phyloP scores from a whole-genome alignment of 2,797 vertebrate genomes.

The Eulemur coronatus region DNA sequence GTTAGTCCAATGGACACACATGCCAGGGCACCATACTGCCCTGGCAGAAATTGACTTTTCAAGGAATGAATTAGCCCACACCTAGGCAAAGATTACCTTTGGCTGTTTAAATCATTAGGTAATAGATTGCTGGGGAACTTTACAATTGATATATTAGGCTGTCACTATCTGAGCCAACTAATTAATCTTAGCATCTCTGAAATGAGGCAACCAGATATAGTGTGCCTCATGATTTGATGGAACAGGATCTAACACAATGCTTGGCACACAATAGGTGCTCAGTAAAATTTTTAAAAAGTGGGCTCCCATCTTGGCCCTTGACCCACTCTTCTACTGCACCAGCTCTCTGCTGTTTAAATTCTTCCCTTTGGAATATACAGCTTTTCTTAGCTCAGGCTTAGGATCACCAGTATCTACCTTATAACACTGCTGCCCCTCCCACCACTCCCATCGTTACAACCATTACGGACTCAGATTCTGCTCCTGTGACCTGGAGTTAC shows the following conservation, averaged over 20 bases:
- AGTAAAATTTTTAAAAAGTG: not conserved
- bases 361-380: not conserved
- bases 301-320: not conserved
- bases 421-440: not conserved
- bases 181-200: not conserved
- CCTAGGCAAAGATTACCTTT: not conserved
- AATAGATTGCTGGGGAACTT: not conserved
- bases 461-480: not conserved
- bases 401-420: not conserved
- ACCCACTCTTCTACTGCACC: not conserved
- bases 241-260: not conserved
- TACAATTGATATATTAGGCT: not conserved
- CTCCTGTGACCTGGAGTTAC: not conserved
- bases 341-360: not conserved
- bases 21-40: not conserved
- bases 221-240: not conserved
- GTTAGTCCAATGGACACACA: not conserved
- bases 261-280: not conserved
- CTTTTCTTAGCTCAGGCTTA: not conserved
- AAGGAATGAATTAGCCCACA: slow-evolving; percentile 1
- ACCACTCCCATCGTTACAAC: not conserved
- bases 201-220: not conserved
- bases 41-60: not conserved
- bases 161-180: not conserved
- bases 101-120: slow-evolving; percentile 11